Base-by-base conservation (phyloP, 1,140 invertebrate genomes). In the Bombus confusus region DNA sequence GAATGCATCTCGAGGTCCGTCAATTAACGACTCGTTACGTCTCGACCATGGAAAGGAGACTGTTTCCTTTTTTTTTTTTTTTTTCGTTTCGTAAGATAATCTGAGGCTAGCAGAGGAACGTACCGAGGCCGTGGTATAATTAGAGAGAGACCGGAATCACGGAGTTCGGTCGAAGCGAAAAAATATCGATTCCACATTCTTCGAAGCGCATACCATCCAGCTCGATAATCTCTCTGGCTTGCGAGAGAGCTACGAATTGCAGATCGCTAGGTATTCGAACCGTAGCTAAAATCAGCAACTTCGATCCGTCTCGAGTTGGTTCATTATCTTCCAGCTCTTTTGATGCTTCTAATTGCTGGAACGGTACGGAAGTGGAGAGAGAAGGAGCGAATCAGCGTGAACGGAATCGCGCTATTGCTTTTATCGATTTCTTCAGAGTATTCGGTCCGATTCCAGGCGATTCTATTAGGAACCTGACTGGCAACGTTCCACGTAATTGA, bases 211-310 rank as follows among this genome's bases (percentile, higher is more conserved):
- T 84, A 84, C 83, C 83, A 62, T 71, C 47, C 43, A 28, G 52
- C 82, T 57, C 41, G 78, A 81, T 85, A 85, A 85, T 85, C 83
- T 81, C 59, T 43, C 66, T 62, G 69, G 25, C 13, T 39, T 18
- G 47, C 73, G 59, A 62, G 59, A 62, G 31, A 43, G 52, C 68
- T 39, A 78, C 64, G 74, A 84, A 77, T 79, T 37, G 22, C 4
- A 13, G 15, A 18, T 4, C 22, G 59, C 28, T 31, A n/a, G 59
- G 52, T 34, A 41, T 73, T 39, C 71, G 31, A 47, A n/a, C 28
- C 59, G 68, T 37, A 77, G 75, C 85, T 84, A 87, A 87, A 87
- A 87, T 87, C 86, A 87, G 86, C 22, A 57, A 79, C 66, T 87
- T 22, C 75, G 82, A 87, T 85, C 86, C 86, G 82, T 85, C 75